A percentile compares a stretch with the other conserved stretches of the same genome.
These are phyloP conservation scores for Xylota sylvarum DNA, from an alignment of 2,888 invertebrate species.

Conservation along the genomic window DNA sequence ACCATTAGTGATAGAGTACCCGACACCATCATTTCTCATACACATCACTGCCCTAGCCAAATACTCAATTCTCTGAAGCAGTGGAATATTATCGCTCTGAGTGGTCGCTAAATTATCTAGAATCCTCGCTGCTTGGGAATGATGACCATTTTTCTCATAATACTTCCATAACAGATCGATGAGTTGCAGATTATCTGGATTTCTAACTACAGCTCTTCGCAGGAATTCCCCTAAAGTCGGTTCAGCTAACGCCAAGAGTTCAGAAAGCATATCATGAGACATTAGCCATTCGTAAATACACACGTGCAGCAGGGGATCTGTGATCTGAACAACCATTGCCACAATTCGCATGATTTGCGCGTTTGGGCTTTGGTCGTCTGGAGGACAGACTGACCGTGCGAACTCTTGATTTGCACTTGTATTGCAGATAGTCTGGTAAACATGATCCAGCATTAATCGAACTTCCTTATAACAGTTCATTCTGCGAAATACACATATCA, in stretches of 20 bases:
- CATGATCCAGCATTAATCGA: constrained; percentile 89
- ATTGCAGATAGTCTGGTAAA: constrained; percentile 81
- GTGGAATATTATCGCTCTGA: constrained; percentile 89
- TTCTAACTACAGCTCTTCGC: constrained; percentile 84
- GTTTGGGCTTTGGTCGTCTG: constrained; percentile 79
- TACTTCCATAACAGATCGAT: constrained; percentile 97
- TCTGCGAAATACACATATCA: constrained; percentile 85
- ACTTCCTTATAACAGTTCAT: constrained; percentile 96
- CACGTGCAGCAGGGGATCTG: constrained; percentile 96
- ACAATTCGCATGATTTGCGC: constrained; percentile 87
- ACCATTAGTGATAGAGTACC: constrained; percentile 89
- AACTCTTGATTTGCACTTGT: constrained; percentile 81
- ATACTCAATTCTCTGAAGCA: constrained; percentile 94
- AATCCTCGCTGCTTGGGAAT: constrained; percentile 96
- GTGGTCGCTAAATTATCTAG: constrained; percentile 91
- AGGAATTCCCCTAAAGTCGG: constrained; percentile 84
- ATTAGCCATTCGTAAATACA: constrained; percentile 97
- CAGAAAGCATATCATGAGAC: constrained; percentile 89
- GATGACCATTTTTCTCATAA: constrained; percentile 96
- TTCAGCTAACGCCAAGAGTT: constrained; percentile 87
- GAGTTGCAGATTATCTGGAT: constrained; percentile 87
- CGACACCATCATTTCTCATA: constrained; percentile 94
- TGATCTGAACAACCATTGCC: constrained; percentile 88
- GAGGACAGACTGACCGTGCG: constrained; percentile 72
- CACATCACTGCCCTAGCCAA: constrained; percentile 97